Percentiles rank a stretch among this genome's conserved stretches.
Evolutionary conservation across 2,888 invertebrate species (phyloP).

Genomic region (Lasioglossum pauxillum): DNA sequence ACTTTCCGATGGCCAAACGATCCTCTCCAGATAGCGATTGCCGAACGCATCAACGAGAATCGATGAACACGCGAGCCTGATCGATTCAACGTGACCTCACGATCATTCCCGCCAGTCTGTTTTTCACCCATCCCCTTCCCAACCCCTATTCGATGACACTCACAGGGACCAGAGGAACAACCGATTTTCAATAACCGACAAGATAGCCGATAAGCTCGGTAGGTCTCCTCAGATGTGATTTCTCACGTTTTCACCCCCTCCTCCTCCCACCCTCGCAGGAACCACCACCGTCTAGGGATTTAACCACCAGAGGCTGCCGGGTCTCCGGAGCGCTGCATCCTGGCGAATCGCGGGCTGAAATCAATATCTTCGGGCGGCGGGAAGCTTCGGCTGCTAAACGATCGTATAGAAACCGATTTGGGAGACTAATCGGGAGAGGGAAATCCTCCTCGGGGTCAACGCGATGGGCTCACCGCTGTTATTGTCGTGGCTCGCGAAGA

Average conservation of each 20-base stretch:
- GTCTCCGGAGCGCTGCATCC: constrained; percentile 46
- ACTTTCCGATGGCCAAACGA: constrained; percentile 37
- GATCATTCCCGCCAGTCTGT: constrained; percentile 45
- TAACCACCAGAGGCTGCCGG: constrained; percentile 48
- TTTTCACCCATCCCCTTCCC: background rate
- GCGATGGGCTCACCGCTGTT: background rate
- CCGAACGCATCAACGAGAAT: constrained; percentile 50
- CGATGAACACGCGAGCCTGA: constrained; percentile 32
- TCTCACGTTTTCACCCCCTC: constrained; percentile 60
- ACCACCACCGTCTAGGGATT: constrained; percentile 45
- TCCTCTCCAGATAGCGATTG: constrained; percentile 20
- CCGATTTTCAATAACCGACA: constrained; percentile 69
- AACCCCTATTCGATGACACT: constrained; percentile 28
- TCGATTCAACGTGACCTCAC: constrained; percentile 22
- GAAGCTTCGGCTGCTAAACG: constrained; percentile 25
- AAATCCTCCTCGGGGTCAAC: background rate
- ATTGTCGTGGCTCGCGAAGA: background rate
- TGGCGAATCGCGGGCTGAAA: constrained; percentile 63
- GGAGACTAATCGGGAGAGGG: constrained; percentile 38
- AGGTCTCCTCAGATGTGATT: constrained; percentile 61
- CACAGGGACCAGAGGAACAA: constrained; percentile 18
- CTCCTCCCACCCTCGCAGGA: background rate
- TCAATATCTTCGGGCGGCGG: constrained; percentile 63
- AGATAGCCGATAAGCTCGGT: constrained; percentile 64
- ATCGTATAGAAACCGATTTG: constrained; percentile 56